Conservation (phyloP, 2,113 vertebrate species). For the Nycticryphes semicollaris region DNA sequence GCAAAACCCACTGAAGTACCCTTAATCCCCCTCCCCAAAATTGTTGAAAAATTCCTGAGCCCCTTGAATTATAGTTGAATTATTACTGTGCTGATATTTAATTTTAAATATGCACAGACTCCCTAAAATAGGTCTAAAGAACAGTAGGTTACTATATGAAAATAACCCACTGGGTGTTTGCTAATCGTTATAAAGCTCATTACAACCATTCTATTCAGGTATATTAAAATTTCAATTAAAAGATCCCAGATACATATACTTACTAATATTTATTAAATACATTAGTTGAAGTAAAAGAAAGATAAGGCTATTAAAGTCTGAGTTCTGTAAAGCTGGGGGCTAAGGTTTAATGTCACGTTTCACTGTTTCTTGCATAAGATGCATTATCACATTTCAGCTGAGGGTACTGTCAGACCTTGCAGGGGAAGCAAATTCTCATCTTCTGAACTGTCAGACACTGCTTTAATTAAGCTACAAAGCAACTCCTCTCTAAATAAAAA, state of each 20-base stretch:
- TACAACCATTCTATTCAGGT: background rate
- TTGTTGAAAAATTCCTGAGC: background rate
- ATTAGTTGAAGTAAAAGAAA: background rate
- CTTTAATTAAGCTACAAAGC: constrained; percentile 56
- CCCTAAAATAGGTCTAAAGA: background rate
- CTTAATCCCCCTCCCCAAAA: background rate
- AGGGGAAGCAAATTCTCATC: constrained; percentile 1
- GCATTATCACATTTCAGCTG: background rate
- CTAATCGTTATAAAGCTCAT: background rate
- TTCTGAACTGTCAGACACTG: constrained; percentile 37
- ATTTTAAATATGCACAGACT: background rate
- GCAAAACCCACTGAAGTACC: background rate
- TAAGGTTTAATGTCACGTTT: background rate
- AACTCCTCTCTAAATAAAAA: constrained; percentile 8
- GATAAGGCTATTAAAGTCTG: background rate
- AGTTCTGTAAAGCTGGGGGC: background rate
- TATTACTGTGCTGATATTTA: background rate
- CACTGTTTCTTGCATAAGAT: background rate
- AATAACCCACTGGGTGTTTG: background rate
- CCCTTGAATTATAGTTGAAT: background rate
- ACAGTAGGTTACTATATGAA: background rate
- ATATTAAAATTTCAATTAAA: background rate
- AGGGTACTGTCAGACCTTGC: constrained; percentile 38
- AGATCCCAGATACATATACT: background rate
- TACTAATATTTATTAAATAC: constrained; percentile 3